phyloP scores from a whole-genome alignment of 2,113 vertebrate genomes.

The Oxyura jamaicensis region DNA sequence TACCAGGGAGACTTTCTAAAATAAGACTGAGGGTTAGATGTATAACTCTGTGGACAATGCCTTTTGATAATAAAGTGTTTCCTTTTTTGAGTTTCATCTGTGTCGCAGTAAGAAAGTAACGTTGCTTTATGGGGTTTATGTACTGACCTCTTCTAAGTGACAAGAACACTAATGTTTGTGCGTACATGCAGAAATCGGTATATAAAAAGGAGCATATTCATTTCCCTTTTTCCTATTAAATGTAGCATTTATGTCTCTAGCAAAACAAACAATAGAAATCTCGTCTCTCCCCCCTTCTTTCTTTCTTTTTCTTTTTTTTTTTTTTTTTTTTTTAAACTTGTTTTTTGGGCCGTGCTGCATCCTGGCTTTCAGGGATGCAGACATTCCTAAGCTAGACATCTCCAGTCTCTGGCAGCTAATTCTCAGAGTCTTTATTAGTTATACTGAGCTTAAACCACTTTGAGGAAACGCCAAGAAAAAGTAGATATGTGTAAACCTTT shows the following conservation, averaged over 20 bases:
- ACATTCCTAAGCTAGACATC: constrained; percentile 55
- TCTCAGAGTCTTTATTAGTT: background rate
- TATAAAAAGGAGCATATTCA: background rate
- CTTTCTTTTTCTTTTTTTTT: too few relatives aligned
- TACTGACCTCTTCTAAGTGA: background rate
- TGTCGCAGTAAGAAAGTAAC: background rate
- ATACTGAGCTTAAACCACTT: background rate
- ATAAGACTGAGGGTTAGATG: constrained; percentile 75
- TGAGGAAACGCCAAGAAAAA: background rate
- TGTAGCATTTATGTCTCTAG: background rate
- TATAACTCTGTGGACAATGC: constrained; percentile 69
- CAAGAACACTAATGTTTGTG: background rate
- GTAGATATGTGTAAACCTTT: background rate
- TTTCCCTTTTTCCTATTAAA: background rate
- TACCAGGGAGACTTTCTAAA: constrained; percentile 78
- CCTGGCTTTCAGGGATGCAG: constrained; percentile 51
- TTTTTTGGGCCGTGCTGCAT: background rate
- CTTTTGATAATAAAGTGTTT: constrained; percentile 60
- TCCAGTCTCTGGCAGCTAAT: constrained; percentile 40
- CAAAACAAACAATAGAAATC: constrained; percentile 21
- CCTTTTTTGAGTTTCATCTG: background rate
- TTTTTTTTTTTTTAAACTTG: background rate
- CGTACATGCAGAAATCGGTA: background rate
- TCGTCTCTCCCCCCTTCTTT: background rate
- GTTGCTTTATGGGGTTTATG: background rate